Evolutionary conservation across 2,888 invertebrate species (phyloP), one percentile per base, ranked within the genome.

Genomic region (Torymus tubicola): DNA sequence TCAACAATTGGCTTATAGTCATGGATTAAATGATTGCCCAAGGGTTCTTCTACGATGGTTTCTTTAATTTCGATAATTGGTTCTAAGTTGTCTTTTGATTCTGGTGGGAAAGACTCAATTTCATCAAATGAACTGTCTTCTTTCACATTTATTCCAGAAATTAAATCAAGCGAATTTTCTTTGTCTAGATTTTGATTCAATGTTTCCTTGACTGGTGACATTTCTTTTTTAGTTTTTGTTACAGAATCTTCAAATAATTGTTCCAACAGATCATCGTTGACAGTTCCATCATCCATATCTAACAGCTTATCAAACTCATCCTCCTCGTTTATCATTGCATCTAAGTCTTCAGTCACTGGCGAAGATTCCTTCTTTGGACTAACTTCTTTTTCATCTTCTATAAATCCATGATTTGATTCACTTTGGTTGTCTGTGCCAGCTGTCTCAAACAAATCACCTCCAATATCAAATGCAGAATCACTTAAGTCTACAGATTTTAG

Each of bases 401-500:
- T 42, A 8, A 8, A 42, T 42, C 13, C 61, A 55, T 16, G 0
- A 16, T 70, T 21, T 16, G 42, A 55, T 31, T 13, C 57, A 50
- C 8, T 8, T 42, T 1, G 8, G 8, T 42, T 8, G 42, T 68
- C 57, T 12, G 14, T n/a, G n/a, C 55, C 8, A 18, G 11, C 42
- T 21, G 21, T 60, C 5, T 67, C 67, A 10, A 71, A 70, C 18
- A 80, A 21, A 42, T 80, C 64, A 10, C 24, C 16, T 14, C 77
- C 63, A 18, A 24, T 67, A 2, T 55, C 18, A 11, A 55, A 16
- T n/a, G 50, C 2, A 14, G 61, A n/a, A 42, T 81, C 69, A 5
- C 13, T 70, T 24, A n/a, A n/a, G 3, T 60, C 65, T 0, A 80
- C 71, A 0, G 74, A 71, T 12, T 72, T 57, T 12, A 80, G 61